Percentiles rank a stretch among this genome's conserved stretches.
Evolutionary conservation across 2,888 invertebrate species (phyloP).

Genomic region (Hylaea fasciaria): DNA sequence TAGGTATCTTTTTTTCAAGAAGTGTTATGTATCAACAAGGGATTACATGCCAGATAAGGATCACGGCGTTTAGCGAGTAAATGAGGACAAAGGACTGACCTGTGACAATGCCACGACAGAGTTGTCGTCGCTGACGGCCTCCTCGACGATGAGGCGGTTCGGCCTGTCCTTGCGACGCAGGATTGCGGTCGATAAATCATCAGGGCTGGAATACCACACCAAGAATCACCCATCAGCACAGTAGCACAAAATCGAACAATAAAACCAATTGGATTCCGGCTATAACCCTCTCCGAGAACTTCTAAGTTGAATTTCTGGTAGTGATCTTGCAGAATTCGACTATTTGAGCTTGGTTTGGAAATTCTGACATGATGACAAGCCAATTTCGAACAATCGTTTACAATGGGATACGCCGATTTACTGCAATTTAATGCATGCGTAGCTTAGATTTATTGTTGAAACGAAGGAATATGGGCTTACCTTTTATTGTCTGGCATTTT

Average conservation of each 20-base stretch:
- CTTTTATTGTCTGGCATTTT: constrained; percentile 85
- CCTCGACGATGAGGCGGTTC: constrained; percentile 98
- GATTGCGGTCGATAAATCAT: constrained; percentile 99
- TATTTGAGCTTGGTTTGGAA: constrained; percentile 47
- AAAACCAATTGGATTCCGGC: neutral
- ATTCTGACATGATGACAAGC: constrained; percentile 84
- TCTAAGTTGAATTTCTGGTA: constrained; percentile 14
- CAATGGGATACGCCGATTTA: constrained; percentile 46
- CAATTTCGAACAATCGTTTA: constrained; percentile 72
- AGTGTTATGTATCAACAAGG: constrained; percentile 2
- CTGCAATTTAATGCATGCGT: constrained; percentile 18
- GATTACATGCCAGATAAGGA: constrained; percentile 17
- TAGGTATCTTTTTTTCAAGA: neutral
- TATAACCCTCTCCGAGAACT: neutral
- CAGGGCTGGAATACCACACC: constrained; percentile 83
- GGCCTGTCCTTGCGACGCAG: constrained; percentile 98
- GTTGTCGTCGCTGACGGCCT: constrained; percentile 99
- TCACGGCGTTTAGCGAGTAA: constrained; percentile 1
- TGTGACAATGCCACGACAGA: constrained; percentile 98
- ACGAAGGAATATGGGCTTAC: constrained; percentile 57
- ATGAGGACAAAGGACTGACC: constrained; percentile 78
- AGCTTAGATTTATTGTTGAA: neutral
- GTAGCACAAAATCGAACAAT: neutral
- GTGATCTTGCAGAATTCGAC: constrained; percentile 51
- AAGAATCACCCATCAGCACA: constrained; percentile 40